Conservation (phyloP, 2,888 invertebrate species). For the Serripes groenlandicus region DNA sequence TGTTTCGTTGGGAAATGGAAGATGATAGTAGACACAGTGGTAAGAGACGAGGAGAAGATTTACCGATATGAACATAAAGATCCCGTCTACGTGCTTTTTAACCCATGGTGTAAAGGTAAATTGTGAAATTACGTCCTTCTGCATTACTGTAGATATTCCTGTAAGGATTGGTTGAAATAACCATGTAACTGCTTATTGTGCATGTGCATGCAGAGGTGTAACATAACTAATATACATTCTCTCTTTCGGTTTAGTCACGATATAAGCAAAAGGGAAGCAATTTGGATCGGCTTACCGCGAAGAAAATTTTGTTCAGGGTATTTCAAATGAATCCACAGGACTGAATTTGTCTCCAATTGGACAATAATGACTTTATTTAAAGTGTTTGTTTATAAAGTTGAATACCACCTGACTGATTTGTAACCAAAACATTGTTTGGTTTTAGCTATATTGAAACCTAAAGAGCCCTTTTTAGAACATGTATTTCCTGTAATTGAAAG, state of each 20-base stretch:
- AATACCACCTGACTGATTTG: too few relatives aligned
- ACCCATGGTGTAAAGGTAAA: constrained; percentile 8
- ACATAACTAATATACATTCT: neutral
- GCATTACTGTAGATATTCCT: too few relatives aligned
- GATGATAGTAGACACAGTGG: neutral
- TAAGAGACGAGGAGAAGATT: neutral
- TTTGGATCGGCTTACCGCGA: neutral
- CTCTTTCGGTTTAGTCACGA: neutral
- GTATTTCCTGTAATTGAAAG: too few relatives aligned
- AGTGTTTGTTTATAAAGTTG: too few relatives aligned
- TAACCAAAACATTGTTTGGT: too few relatives aligned
- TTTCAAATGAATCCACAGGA: too few relatives aligned
- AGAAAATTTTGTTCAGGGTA: neutral
- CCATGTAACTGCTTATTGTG: neutral
- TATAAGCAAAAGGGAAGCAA: neutral
- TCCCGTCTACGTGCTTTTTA: neutral
- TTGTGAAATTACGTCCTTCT: too few relatives aligned
- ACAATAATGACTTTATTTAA: too few relatives aligned
- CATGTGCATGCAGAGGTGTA: neutral
- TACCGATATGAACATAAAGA: neutral
- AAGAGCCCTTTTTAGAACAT: too few relatives aligned
- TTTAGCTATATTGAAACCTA: too few relatives aligned
- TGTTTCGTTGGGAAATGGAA: neutral
- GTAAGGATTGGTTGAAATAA: neutral
- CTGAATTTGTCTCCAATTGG: too few relatives aligned